phyloP scores from a whole-genome alignment of 1,140 invertebrate species.

The Chelonus insularis region DNA sequence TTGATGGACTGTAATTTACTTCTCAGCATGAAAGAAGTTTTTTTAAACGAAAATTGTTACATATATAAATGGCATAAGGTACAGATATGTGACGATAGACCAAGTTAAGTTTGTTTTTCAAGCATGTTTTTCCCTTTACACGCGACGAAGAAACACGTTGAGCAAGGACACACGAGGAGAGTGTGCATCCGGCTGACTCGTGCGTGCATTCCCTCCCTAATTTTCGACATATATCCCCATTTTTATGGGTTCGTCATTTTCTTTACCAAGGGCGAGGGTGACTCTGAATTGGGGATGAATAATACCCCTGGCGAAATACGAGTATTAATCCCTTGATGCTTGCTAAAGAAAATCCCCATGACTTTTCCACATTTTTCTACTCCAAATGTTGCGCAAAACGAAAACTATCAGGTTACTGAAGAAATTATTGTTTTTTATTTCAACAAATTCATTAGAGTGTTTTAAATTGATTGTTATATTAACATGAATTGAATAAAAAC shows the following conservation, averaged over 20 bases:
- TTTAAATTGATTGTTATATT: no score
- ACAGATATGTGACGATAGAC: background rate
- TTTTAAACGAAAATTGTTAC: no score
- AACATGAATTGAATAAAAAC: no score
- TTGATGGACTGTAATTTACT: no score
- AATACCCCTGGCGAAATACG: conserved; percentile 9
- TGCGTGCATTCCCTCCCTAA: background rate
- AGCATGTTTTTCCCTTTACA: background rate
- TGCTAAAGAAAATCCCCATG: background rate
- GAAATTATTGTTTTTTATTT: background rate
- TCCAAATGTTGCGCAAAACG: background rate
- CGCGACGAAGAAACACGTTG: conserved; percentile 14
- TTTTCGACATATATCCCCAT: conserved; percentile 19
- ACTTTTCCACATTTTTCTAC: background rate
- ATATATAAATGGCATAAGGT: no score
- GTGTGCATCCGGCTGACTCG: conserved; percentile 12
- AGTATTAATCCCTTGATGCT: conserved; percentile 15
- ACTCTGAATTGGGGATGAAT: conserved; percentile 23
- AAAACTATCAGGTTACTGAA: no score
- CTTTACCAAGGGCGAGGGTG: conserved; percentile 15
- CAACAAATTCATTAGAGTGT: background rate
- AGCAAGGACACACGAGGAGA: conserved; percentile 17
- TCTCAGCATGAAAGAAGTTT: no score
- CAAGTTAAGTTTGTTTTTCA: conserved; percentile 5
- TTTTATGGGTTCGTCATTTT: conserved; percentile 27